Conservation (phyloP, 1,140 invertebrate species). For the Zaprionus taronus region DNA sequence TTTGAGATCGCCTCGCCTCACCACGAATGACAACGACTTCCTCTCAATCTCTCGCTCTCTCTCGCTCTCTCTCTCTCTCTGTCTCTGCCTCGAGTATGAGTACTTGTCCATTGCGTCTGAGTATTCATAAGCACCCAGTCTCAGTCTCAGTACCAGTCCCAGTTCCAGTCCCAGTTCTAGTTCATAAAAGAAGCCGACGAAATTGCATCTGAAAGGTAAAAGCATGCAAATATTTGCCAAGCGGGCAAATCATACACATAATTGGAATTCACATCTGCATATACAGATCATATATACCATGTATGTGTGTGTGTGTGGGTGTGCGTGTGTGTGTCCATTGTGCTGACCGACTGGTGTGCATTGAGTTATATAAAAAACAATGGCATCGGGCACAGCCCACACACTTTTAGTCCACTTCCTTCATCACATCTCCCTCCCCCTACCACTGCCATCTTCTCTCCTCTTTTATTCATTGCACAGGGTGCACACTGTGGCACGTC, state of each 20-base stretch:
- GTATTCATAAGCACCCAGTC: constrained; percentile 1
- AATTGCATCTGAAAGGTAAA: constrained; percentile 76
- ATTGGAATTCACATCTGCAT: constrained; percentile 64
- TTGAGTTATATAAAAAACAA: constrained; percentile 70
- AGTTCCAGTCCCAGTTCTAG: neutral
- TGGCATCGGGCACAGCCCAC: constrained; percentile 59
- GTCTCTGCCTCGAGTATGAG: neutral
- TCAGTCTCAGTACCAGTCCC: neutral
- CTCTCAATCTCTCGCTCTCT: constrained; percentile 5
- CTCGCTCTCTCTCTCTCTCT: neutral
- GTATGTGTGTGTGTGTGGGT: constrained; percentile 6
- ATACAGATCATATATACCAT: constrained; percentile 4
- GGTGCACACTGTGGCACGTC: constrained; percentile 17
- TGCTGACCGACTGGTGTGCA: constrained; percentile 61
- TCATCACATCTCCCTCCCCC: too few species aligned
- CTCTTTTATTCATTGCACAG: constrained; percentile 3
- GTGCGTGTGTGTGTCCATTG: constrained; percentile 44
- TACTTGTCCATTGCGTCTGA: constrained; percentile 5
- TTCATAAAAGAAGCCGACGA: constrained; percentile 64
- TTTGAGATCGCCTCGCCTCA: constrained; percentile 5
- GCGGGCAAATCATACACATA: constrained; percentile 78
- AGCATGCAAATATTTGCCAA: constrained; percentile 75
- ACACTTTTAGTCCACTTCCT: neutral
- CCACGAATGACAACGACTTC: constrained; percentile 27
- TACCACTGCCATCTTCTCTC: neutral